Conservation (phyloP, 37 sponge, comb jelly and placozoan species). For the Diacarnus erythraeanus region DNA sequence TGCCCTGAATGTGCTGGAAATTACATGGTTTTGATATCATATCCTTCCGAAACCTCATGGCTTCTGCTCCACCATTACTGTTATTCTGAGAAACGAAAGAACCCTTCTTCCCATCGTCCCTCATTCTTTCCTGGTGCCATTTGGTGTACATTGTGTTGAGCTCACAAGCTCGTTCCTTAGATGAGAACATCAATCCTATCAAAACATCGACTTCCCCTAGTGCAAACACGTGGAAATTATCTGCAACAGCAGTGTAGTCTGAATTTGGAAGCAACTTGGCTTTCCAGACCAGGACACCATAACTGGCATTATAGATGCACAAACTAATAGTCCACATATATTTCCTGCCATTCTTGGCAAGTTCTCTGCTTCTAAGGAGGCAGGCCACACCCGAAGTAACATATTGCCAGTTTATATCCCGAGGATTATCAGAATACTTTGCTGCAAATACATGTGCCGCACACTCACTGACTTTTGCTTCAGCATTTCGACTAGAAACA, state of each 20-base stretch:
- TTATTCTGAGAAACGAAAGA: not conserved
- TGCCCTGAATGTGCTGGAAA: conserved; percentile 80
- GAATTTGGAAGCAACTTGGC: conserved; percentile 31
- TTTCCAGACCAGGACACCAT: conserved; percentile 80
- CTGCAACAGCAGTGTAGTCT: conserved; percentile 64
- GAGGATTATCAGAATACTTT: conserved; percentile 22
- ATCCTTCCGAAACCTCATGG: conserved; percentile 41
- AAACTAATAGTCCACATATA: conserved; percentile 61
- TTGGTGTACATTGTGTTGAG: conserved; percentile 32
- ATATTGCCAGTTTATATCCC: conserved; percentile 64
- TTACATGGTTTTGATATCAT: conserved; percentile 84
- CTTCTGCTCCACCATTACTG: not conserved
- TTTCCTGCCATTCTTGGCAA: conserved; percentile 32
- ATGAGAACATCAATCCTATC: conserved; percentile 60
- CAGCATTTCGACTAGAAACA: conserved; percentile 74
- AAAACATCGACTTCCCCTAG: conserved; percentile 47
- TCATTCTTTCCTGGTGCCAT: conserved; percentile 65
- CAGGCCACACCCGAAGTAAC: conserved; percentile 66
- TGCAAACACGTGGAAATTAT: conserved; percentile 77
- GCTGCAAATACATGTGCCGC: conserved; percentile 67
- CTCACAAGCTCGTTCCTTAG: conserved; percentile 24
- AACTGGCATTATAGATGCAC: conserved; percentile 51
- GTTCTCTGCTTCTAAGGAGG: conserved; percentile 63
- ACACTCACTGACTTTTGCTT: conserved; percentile 55
- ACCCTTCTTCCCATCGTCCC: conserved; percentile 43